These are phyloP conservation scores for Xiphorhynchus elegans DNA, from an alignment of 2,113 vertebrate species.

Conservation along the genomic window DNA sequence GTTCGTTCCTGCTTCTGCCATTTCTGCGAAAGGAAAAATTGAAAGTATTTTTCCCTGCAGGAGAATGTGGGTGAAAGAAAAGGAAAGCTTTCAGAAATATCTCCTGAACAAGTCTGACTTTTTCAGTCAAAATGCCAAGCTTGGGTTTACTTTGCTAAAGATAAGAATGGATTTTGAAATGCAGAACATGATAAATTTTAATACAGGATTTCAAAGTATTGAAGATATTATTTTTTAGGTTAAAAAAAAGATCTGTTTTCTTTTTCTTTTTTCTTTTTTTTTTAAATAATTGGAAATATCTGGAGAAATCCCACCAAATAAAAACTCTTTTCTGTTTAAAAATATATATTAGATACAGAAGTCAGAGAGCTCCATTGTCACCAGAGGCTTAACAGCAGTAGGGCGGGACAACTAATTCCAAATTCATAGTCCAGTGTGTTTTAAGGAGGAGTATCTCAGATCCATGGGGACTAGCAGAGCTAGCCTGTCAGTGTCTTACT, in stretches of 20 bases:
- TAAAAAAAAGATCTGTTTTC: neutral
- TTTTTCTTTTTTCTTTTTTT: neutral
- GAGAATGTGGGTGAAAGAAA: neutral
- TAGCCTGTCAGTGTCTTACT: neutral
- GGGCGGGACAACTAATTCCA: neutral
- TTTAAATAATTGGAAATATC: neutral
- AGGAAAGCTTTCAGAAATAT: neutral
- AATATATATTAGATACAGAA: neutral
- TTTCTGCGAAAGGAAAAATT: neutral
- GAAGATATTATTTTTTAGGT: neutral
- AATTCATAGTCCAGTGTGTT: neutral
- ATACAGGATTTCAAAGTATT: neutral
- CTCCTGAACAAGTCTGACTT: neutral
- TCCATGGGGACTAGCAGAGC: neutral
- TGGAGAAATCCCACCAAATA: neutral
- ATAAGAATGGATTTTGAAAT: neutral
- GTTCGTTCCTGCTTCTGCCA: neutral
- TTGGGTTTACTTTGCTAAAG: neutral
- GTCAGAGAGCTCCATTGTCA: neutral
- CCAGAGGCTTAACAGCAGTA: neutral
- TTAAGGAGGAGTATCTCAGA: neutral
- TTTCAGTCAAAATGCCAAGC: neutral
- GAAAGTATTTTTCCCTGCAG: neutral
- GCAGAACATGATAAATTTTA: neutral
- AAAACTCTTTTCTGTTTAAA: neutral